Percentiles rank a stretch among this genome's conserved stretches.
phyloP scores from a whole-genome alignment of 2,797 vertebrate genomes.

The Epinephelus malabaricus region DNA sequence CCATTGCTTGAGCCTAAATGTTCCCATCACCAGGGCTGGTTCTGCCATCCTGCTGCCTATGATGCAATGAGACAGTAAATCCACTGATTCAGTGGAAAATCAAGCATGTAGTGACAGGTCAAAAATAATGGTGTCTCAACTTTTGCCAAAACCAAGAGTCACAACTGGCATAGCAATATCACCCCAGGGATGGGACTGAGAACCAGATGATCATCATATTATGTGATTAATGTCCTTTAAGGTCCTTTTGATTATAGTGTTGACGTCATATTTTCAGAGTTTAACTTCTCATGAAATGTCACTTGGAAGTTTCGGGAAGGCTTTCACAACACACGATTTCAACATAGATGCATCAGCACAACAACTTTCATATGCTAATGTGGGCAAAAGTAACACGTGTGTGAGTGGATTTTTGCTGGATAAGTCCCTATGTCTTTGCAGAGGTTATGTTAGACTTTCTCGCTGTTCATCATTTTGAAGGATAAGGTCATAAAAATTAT shows the following conservation, averaged over 20 bases:
- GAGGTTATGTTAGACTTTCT: too few relatives aligned
- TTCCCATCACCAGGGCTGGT: neutral
- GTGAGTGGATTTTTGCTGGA: slow-evolving; percentile 24
- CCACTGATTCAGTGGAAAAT: slow-evolving; percentile 34
- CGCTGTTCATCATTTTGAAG: too few relatives aligned
- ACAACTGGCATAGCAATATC: slow-evolving; percentile 31
- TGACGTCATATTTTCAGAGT: slow-evolving; percentile 8
- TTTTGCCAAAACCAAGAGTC: slow-evolving; percentile 43
- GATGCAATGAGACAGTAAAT: slow-evolving; percentile 36
- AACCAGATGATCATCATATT: slow-evolving; percentile 30
- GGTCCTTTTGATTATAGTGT: slow-evolving; percentile 35
- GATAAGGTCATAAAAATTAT: too few relatives aligned
- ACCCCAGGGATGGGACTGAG: slow-evolving; percentile 13
- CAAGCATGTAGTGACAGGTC: slow-evolving; percentile 57
- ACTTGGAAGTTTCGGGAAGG: neutral
- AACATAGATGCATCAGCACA: slow-evolving; percentile 3
- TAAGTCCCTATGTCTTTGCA: slow-evolving; percentile 24
- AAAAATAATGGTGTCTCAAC: slow-evolving; percentile 27
- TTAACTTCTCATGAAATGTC: slow-evolving; percentile 29
- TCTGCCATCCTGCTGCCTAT: slow-evolving; percentile 5
- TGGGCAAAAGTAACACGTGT: slow-evolving; percentile 1
- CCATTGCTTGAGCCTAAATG: neutral
- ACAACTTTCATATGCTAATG: neutral
- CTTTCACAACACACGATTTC: slow-evolving; percentile 18
- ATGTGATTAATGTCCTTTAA: slow-evolving; percentile 48